phyloP scores from a whole-genome alignment of 2,797 vertebrate genomes.

The Chaetophractus vellerosus region DNA sequence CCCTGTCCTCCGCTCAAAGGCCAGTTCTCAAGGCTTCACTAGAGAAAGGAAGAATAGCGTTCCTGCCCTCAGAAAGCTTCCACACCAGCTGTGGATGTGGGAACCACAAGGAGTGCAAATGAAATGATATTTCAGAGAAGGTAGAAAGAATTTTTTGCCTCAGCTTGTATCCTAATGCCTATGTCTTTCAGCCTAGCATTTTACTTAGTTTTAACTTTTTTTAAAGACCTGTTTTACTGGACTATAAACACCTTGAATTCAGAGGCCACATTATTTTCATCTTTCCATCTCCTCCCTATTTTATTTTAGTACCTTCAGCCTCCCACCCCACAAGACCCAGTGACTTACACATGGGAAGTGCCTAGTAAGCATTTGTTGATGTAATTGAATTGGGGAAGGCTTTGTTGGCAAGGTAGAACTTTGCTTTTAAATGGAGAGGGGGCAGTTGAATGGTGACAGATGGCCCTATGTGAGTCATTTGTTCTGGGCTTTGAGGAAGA shows the following conservation, averaged over 20 bases:
- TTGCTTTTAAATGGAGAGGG: background rate
- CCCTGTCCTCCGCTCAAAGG: background rate
- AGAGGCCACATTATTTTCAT: accelerated
- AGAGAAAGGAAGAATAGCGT: accelerated
- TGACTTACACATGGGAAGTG: accelerated
- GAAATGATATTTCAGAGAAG: background rate
- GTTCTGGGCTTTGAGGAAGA: conserved; percentile 46
- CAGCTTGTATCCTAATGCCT: too few species aligned
- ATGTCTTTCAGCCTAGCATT: background rate
- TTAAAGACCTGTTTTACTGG: background rate
- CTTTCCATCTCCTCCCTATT: background rate
- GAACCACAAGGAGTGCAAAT: background rate
- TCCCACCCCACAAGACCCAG: accelerated
- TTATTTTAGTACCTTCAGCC: background rate
- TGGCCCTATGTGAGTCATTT: background rate
- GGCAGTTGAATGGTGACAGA: background rate
- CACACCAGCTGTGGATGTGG: accelerated
- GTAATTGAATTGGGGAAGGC: background rate
- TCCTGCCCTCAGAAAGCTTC: background rate
- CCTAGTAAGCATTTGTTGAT: background rate
- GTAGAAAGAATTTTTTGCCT: background rate
- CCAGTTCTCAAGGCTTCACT: background rate
- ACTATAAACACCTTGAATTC: background rate
- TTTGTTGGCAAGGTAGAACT: background rate
- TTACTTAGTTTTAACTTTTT: background rate